Evolutionary conservation across 2,113 vertebrate species (phyloP), one percentile per base, ranked within the genome.

Genomic region (Brachypodius melanocephalos): DNA sequence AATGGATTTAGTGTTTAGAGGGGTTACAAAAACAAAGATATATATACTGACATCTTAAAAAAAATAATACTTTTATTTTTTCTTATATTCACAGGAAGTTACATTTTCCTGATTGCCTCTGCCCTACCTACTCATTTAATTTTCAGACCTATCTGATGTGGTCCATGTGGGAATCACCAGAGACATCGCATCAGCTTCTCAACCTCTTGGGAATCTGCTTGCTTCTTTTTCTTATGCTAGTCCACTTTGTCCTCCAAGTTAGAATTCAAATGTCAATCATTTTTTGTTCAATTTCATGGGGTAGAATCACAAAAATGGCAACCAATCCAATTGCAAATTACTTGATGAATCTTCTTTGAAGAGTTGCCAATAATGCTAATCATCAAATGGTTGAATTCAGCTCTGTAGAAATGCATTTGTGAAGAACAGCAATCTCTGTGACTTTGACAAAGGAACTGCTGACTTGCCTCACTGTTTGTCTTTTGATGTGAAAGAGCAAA

Each of bases 401-500:
- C 97, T 98, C 98, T 98, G 98, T 97, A 98, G 98, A 98, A 98
- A 99, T 98, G 98, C 97, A 96, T 98, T 98, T 99, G 98, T 98
- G 98, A 98, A 98, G 98, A 98, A 98, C 98, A 98, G 99, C 99
- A 98, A 98, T 99, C 98, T 98, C 98, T 98, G 98, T 99, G 99
- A 99, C 99, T 99, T 99, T 99, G 99, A 99, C 98, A 99, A 98
- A 99, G 98, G 99, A 99, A 99, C 98, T 99, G 99, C 99, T 99
- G 99, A 99, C 99, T 99, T 98, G 98, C 98, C 98, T 98, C 98
- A 98, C 98, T 99, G 99, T 99, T 99, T 99, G 99, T 99, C 99
- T 99, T 99, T 99, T 99, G 98, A 99, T 99, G 99, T 99, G 98
- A 98, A 99, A 99, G 99, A 99, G 99, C 99, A 99, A 99, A 99